phyloP scores from a whole-genome alignment of 2,113 vertebrate genomes.

The Gallinago undulata region DNA sequence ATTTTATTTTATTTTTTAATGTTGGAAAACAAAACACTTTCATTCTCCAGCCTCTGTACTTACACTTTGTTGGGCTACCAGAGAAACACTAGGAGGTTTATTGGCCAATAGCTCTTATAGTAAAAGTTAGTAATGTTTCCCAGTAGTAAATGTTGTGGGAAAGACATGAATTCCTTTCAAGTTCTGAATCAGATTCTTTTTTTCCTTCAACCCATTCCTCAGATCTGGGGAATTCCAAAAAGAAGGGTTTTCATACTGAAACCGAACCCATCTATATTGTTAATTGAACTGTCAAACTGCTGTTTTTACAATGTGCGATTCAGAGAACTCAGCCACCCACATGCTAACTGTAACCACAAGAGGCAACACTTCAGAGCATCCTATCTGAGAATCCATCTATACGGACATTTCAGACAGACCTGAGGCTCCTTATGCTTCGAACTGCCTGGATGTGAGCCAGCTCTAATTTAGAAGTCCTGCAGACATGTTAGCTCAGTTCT shows the following conservation, averaged over 20 bases:
- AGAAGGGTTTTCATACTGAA: conserved; percentile 12
- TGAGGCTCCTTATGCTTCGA: conserved; percentile 24
- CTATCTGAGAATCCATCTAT: conserved; percentile 49
- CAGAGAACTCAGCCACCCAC: conserved; percentile 64
- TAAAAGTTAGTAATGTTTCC: conserved; percentile 41
- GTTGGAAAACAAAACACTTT: background rate
- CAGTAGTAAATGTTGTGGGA: conserved; percentile 48
- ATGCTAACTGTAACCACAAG: conserved; percentile 33
- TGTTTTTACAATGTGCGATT: conserved; percentile 46
- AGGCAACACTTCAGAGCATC: conserved; percentile 56
- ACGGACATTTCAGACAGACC: conserved; percentile 42
- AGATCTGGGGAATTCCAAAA: conserved; percentile 42
- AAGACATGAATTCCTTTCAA: conserved; percentile 47
- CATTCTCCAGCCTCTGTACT: background rate
- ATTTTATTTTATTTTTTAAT: background rate
- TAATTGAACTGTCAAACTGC: conserved; percentile 45
- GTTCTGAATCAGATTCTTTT: conserved; percentile 23
- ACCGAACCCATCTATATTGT: conserved; percentile 27
- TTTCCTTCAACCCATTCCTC: background rate
- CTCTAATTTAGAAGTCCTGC: conserved; percentile 28
- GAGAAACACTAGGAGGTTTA: conserved; percentile 8
- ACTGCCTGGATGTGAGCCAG: background rate
- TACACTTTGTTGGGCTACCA: background rate
- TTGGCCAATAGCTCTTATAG: conserved; percentile 27
- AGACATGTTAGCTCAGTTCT: conserved; percentile 53